These are phyloP conservation scores for Gopherus evgoodei DNA, from an alignment of 2,113 vertebrate species.

Conservation along the genomic window DNA sequence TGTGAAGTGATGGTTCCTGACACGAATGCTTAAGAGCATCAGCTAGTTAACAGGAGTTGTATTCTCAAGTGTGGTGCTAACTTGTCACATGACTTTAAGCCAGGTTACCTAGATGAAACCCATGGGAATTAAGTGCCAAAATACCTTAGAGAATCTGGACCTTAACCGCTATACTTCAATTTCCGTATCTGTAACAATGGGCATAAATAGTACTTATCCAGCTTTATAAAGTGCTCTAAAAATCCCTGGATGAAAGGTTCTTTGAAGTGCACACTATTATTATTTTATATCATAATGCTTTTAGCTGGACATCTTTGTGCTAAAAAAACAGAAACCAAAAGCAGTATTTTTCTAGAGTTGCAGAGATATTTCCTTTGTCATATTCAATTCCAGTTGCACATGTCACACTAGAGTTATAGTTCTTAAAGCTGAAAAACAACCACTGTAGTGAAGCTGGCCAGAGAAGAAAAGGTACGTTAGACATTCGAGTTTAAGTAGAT, in stretches of 20 bases:
- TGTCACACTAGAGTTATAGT: neutral
- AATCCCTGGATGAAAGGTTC: neutral
- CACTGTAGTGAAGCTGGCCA: conserved; percentile 30
- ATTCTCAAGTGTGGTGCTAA: neutral
- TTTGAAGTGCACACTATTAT: fast-evolving
- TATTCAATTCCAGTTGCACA: neutral
- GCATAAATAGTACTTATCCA: neutral
- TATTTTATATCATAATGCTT: neutral
- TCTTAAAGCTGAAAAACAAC: conserved; percentile 39
- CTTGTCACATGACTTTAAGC: neutral
- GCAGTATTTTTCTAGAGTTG: neutral
- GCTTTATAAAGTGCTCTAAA: neutral
- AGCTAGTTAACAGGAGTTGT: neutral
- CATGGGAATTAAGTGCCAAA: neutral
- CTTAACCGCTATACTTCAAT: neutral
- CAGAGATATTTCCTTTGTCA: neutral
- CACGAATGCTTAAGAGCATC: conserved; percentile 21
- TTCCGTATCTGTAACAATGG: neutral
- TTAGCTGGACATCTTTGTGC: conserved; percentile 36
- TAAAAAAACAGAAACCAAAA: conserved; percentile 40
- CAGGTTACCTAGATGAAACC: neutral
- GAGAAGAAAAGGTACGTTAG: conserved; percentile 35
- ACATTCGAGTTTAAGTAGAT: conserved; percentile 22
- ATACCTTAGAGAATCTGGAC: neutral
- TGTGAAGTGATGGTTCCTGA: conserved; percentile 54